phyloP scores from a whole-genome alignment of 2,113 vertebrate genomes.

The Nanorana parkeri region DNA sequence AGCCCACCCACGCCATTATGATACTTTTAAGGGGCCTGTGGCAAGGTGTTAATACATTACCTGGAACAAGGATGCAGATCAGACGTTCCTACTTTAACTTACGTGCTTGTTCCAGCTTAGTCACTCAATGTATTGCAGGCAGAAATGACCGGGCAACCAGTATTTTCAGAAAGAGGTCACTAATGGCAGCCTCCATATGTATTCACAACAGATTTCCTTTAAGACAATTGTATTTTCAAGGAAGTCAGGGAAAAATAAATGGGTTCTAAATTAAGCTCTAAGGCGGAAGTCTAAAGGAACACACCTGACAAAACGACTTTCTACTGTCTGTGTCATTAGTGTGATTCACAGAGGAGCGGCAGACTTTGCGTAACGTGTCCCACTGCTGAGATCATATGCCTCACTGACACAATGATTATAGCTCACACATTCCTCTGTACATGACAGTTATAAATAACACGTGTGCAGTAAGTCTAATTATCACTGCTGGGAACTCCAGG shows the following conservation, averaged over 20 bases:
- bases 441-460: conserved; percentile 13
- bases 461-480: neutral
- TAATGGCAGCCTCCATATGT: too few species aligned
- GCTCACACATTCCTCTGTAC: neutral
- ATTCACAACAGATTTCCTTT: too few species aligned
- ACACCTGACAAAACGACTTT: conserved; percentile 1
- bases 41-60: too few species aligned
- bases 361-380: conserved; percentile 14
- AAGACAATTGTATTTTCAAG: neutral
- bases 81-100: too few species aligned
- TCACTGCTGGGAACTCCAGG: neutral
- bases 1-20: too few species aligned
- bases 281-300: neutral
- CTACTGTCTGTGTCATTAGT: neutral
- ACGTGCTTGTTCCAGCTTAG: too few species aligned
- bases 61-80: too few species aligned
- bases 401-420: neutral
- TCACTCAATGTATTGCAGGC: too few species aligned
- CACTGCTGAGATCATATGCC: neutral
- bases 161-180: too few species aligned
- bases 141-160: too few species aligned
- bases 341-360: conserved; percentile 47
- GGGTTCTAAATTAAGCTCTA: conserved; percentile 21
- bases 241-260: neutral
- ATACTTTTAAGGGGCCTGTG: too few species aligned